Evolutionary conservation across 2,888 invertebrate species (phyloP).

Genomic region (Ichneumoninae sp.): DNA sequence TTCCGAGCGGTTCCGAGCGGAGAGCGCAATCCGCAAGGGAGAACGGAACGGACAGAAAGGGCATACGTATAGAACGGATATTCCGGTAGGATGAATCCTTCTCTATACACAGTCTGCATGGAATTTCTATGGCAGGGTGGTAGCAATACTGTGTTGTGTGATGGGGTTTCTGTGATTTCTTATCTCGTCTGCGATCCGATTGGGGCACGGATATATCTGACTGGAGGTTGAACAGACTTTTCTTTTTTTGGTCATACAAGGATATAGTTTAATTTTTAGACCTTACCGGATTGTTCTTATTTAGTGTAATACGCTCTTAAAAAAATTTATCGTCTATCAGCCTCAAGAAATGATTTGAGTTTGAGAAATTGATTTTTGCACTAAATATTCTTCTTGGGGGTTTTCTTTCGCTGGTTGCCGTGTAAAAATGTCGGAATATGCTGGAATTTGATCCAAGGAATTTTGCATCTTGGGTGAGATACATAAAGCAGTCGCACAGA

Average conservation of each 20-base stretch:
- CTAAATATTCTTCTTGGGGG: background rate
- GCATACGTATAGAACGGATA: background rate
- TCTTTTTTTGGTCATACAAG: background rate
- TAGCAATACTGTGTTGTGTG: background rate
- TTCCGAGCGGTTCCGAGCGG: constrained; percentile 61
- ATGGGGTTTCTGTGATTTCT: background rate
- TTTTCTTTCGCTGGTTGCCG: too few species aligned
- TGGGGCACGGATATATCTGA: background rate
- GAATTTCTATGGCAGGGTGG: background rate
- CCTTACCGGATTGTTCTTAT: background rate
- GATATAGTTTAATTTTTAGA: background rate
- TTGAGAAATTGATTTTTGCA: background rate
- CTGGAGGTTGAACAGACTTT: background rate
- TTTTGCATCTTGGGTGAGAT: too few species aligned
- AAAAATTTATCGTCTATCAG: background rate
- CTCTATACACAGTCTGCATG: background rate
- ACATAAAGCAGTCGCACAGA: constrained; percentile 11
- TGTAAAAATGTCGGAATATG: too few species aligned
- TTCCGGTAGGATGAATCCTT: constrained; percentile 3
- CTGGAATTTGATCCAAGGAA: too few species aligned
- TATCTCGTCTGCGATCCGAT: background rate
- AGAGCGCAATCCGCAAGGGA: constrained; percentile 60
- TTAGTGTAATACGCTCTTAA: background rate
- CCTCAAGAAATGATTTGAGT: background rate
- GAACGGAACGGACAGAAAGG: constrained; percentile 21